phyloP scores from a whole-genome alignment of 2,888 invertebrate species.

The Drosophila meridionalis region DNA sequence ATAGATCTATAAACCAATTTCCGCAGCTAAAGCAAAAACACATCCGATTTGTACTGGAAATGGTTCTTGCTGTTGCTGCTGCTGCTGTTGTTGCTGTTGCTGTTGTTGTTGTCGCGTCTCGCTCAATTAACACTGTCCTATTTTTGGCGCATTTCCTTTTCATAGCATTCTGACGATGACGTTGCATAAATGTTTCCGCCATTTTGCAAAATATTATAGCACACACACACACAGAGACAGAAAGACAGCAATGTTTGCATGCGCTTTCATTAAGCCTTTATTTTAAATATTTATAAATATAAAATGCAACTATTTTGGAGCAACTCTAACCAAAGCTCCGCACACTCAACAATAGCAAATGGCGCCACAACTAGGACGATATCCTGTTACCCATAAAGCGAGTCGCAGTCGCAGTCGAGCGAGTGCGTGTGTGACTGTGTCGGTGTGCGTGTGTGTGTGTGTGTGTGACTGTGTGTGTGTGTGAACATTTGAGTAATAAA shows the following conservation, averaged over 20 bases:
- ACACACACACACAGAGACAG: neutral
- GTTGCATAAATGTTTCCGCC: conserved; percentile 64
- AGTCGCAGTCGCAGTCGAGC: conserved; percentile 33
- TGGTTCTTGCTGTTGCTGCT: conserved; percentile 1
- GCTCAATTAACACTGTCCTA: conserved; percentile 68
- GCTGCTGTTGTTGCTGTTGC: conserved; percentile 6
- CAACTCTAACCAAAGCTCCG: conserved; percentile 11
- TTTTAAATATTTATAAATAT: conserved; percentile 76
- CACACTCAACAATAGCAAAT: conserved; percentile 9
- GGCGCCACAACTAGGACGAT: conserved; percentile 50
- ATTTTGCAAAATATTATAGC: conserved; percentile 45
- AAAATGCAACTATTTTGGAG: conserved; percentile 62
- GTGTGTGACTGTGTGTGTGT: conserved; percentile 25
- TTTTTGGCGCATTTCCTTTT: conserved; percentile 73
- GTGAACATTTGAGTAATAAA: conserved; percentile 76
- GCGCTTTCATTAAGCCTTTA: conserved; percentile 67
- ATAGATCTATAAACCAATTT: conserved; percentile 74
- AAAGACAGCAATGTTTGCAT: conserved; percentile 18
- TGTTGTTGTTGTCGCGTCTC: conserved; percentile 44
- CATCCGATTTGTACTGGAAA: conserved; percentile 40
- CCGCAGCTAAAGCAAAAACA: conserved; percentile 56
- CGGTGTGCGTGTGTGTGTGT: neutral
- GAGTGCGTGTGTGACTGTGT: neutral
- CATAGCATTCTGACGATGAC: conserved; percentile 55
- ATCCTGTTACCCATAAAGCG: conserved; percentile 55